Percentiles rank a stretch among this genome's conserved stretches.
Evolutionary conservation across 2,113 vertebrate species (phyloP).

Genomic region (Tragulus kanchil): DNA sequence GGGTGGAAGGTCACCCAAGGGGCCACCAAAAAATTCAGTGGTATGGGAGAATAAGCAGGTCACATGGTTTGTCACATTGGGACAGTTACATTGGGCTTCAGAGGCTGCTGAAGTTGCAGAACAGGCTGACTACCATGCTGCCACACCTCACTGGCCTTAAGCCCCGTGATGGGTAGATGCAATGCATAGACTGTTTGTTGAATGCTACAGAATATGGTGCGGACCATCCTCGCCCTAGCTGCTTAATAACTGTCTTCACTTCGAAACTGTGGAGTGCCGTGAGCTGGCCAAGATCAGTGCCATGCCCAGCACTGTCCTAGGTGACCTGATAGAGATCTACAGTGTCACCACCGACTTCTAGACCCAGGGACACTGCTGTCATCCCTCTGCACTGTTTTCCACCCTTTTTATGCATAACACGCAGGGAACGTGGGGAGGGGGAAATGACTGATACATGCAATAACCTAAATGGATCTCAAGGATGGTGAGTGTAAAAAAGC

Average conservation of each 20-base stretch:
- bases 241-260: slow-evolving; percentile 89
- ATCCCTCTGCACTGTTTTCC: background rate
- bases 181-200: slow-evolving; percentile 80
- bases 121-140: slow-evolving; percentile 88
- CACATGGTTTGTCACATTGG: slow-evolving; percentile 91
- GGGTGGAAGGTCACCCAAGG: slow-evolving; percentile 85
- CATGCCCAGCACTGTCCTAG: slow-evolving; percentile 88
- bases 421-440: background rate
- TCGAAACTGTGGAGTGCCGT: slow-evolving; percentile 89
- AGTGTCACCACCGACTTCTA: slow-evolving; percentile 90
- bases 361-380: background rate
- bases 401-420: too few relatives aligned
- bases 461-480: slow-evolving; percentile 46
- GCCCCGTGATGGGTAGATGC: slow-evolving; percentile 87
- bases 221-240: slow-evolving; percentile 88
- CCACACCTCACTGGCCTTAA: slow-evolving; percentile 85
- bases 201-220: slow-evolving; percentile 86
- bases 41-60: slow-evolving; percentile 93
- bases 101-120: slow-evolving; percentile 91
- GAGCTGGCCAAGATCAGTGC: slow-evolving; percentile 90
- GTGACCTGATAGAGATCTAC: slow-evolving; percentile 90
- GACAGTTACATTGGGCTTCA: slow-evolving; percentile 88
- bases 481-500: slow-evolving; percentile 10
- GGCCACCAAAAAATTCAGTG: slow-evolving; percentile 87
- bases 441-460: background rate